phyloP scores from a whole-genome alignment of 2,113 vertebrate species.

The Fukomys damarensis region DNA sequence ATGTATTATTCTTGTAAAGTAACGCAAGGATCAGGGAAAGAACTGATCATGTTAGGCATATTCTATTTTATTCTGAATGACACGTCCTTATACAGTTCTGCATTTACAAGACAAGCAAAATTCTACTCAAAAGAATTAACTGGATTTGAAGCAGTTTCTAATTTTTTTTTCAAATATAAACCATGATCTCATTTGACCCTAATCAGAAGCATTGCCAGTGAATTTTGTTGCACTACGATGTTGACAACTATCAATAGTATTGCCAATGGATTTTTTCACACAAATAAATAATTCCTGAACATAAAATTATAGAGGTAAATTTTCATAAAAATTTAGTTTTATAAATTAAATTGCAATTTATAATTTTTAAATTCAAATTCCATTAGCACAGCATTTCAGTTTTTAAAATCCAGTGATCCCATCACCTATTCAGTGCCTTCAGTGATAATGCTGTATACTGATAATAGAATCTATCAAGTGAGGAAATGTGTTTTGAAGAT shows the following conservation, averaged over 20 bases:
- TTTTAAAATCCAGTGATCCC: neutral
- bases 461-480: neutral
- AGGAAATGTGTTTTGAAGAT: neutral
- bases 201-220: neutral
- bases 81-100: neutral
- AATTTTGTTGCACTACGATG: neutral
- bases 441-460: neutral
- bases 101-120: neutral
- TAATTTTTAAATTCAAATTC: neutral
- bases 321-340: neutral
- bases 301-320: neutral
- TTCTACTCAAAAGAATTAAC: neutral
- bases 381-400: neutral
- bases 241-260: neutral
- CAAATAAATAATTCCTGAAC: neutral
- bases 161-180: neutral
- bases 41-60: neutral
- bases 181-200: neutral
- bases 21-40: neutral
- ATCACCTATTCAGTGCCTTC: rapidly evolving
- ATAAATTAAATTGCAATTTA: neutral
- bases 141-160: neutral
- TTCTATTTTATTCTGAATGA: neutral
- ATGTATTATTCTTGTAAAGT: neutral
- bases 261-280: neutral